These are phyloP conservation scores for Thaumetopoea pityocampa DNA, from an alignment of 1,140 invertebrate species.

Conservation along the genomic window DNA sequence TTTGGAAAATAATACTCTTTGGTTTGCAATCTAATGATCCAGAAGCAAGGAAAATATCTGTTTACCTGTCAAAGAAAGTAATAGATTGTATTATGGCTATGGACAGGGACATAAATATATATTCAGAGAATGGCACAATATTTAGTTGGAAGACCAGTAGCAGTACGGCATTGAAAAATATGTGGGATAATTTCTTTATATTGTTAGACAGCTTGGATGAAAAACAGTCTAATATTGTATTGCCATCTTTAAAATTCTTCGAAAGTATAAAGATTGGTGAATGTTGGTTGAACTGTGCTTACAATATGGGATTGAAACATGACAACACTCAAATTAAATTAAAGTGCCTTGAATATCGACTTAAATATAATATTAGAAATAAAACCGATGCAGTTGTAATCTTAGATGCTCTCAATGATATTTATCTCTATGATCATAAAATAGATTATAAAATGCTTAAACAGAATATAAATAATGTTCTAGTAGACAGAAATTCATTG, in stretches of 20 bases:
- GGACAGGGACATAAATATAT: slow-evolving; percentile 38
- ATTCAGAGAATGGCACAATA: slow-evolving; percentile 18
- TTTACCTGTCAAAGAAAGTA: slow-evolving; percentile 56
- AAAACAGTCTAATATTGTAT: slow-evolving; percentile 61
- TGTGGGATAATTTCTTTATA: slow-evolving; percentile 58
- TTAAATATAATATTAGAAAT: slow-evolving; percentile 30
- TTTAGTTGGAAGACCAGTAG: slow-evolving; percentile 41
- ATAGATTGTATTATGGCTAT: slow-evolving; percentile 38
- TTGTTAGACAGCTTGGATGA: slow-evolving; percentile 62
- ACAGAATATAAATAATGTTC: slow-evolving; percentile 20
- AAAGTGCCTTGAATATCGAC: slow-evolving; percentile 45
- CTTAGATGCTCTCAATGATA: slow-evolving; percentile 52
- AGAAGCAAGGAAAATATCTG: slow-evolving; percentile 38
- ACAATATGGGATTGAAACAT: slow-evolving; percentile 54
- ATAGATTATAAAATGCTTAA: slow-evolving; percentile 32
- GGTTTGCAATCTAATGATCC: slow-evolving; percentile 37
- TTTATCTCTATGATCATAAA: slow-evolving; percentile 43
- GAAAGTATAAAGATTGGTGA: slow-evolving; percentile 32
- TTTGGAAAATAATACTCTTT: slow-evolving; percentile 47
- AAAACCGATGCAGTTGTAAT: slow-evolving; percentile 34
- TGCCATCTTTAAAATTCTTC: slow-evolving; percentile 56
- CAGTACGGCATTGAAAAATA: slow-evolving; percentile 24
- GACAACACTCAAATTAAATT: slow-evolving; percentile 50
- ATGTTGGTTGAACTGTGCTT: slow-evolving; percentile 54
- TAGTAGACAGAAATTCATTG: slow-evolving; percentile 30